phyloP scores from a whole-genome alignment of 2,113 vertebrate species.

The Glareola pratincola region DNA sequence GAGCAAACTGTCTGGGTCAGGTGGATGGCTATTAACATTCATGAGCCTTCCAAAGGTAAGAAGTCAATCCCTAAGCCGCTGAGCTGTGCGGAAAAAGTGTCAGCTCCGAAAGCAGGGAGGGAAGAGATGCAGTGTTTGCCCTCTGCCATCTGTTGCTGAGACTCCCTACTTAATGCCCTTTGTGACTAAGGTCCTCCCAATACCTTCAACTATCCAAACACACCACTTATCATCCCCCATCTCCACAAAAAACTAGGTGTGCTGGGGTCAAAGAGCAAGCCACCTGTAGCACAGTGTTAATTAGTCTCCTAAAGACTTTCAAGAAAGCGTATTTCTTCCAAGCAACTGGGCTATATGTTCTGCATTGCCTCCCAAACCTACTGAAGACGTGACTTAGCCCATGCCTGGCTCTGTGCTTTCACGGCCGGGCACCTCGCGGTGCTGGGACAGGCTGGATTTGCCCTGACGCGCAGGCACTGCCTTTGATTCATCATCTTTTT shows the following conservation, averaged over 20 bases:
- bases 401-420: background rate
- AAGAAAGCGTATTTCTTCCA: background rate
- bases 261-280: background rate
- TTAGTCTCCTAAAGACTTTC: background rate
- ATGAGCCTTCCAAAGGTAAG: background rate
- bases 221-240: background rate
- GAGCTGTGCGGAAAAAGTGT: background rate
- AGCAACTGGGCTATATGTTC: background rate
- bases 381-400: background rate
- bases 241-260: background rate
- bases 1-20: background rate
- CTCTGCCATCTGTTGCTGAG: background rate
- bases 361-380: background rate
- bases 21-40: conserved; percentile 4
- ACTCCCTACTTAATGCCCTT: background rate
- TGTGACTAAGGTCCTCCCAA: background rate
- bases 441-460: background rate
- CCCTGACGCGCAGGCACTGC: background rate
- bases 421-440: accelerated
- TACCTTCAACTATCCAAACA: background rate
- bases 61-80: background rate
- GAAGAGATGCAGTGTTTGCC: background rate
- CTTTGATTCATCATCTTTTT: background rate
- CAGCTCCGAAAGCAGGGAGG: background rate
- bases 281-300: background rate